Conservation (phyloP, 2,113 vertebrate species). For the Gambusia affinis region DNA sequence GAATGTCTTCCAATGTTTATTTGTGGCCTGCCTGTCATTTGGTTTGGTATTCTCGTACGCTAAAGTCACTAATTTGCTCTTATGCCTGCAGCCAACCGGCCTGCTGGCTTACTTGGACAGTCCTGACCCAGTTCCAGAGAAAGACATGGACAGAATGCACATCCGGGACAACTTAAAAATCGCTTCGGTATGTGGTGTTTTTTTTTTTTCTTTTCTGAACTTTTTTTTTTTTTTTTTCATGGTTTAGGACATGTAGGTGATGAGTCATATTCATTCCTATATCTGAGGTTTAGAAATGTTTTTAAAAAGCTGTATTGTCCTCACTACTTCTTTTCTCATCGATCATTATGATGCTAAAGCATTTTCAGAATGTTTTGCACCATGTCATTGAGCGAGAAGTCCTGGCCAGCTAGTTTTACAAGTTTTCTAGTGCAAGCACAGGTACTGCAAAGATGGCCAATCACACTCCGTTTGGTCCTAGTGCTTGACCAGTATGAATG, state of each 20-base stretch:
- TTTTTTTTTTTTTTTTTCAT: not conserved
- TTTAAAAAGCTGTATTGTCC: not conserved
- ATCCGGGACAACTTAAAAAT: constrained; percentile 97
- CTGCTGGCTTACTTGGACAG: constrained; percentile 94
- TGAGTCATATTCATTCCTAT: too few species aligned
- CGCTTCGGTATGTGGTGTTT: constrained; percentile 84
- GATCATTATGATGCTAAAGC: too few species aligned
- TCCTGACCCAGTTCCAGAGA: constrained; percentile 92
- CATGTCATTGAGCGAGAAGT: too few species aligned
- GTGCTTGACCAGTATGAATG: too few species aligned
- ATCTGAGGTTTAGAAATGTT: not conserved
- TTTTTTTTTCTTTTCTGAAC: not conserved
- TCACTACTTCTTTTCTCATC: too few species aligned
- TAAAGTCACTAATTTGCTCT: not conserved
- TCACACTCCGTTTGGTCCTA: too few species aligned
- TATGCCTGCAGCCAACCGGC: constrained; percentile 85
- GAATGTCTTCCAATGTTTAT: not conserved
- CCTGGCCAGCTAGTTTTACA: too few species aligned
- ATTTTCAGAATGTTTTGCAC: too few species aligned
- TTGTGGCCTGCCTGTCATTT: constrained; percentile 5
- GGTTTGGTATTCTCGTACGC: constrained; percentile 17
- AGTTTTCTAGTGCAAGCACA: too few species aligned
- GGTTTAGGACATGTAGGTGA: too few species aligned
- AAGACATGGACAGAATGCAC: constrained; percentile 95
- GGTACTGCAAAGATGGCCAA: too few species aligned